These are phyloP conservation scores for Parnassius mnemosyne DNA, from an alignment of 2,888 invertebrate species.

Conservation along the genomic window DNA sequence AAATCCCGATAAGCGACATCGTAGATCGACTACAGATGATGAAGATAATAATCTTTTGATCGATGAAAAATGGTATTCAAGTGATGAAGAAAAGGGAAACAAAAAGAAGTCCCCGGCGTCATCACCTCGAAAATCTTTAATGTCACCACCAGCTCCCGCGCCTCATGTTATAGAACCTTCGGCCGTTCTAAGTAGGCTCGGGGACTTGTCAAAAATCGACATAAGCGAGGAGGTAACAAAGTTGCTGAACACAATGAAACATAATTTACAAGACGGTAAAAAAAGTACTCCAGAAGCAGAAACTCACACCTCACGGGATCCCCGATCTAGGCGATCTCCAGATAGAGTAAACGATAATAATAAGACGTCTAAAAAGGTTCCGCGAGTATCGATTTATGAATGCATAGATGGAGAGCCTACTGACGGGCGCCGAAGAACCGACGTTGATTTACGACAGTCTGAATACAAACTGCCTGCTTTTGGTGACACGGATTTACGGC, in stretches of 20 bases:
- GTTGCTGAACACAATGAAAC: constrained; percentile 82
- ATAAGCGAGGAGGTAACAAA: constrained; percentile 87
- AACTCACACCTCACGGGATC: constrained; percentile 57
- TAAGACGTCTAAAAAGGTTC: constrained; percentile 51
- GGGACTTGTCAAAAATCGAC: constrained; percentile 86
- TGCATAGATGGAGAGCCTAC: constrained; percentile 79
- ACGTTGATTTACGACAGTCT: constrained; percentile 75
- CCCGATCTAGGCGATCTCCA: constrained; percentile 63
- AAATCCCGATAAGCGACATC: constrained; percentile 68
- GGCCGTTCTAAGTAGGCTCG: constrained; percentile 81
- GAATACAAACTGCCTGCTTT: constrained; percentile 79
- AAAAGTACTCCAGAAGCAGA: constrained; percentile 43
- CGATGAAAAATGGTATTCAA: constrained; percentile 89
- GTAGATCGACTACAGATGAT: constrained; percentile 77
- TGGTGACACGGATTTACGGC: constrained; percentile 84
- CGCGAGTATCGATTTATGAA: constrained; percentile 81
- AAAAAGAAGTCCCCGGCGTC: constrained; percentile 63
- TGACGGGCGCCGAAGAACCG: constrained; percentile 67
- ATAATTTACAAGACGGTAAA: constrained; percentile 66
- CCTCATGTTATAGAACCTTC: constrained; percentile 78
- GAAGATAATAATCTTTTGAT: constrained; percentile 81
- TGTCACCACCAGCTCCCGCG: constrained; percentile 55
- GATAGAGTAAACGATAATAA: constrained; percentile 52
- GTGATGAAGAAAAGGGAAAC: constrained; percentile 85
- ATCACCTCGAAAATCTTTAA: constrained; percentile 55